phyloP scores from a whole-genome alignment of 2,888 invertebrate genomes.

The Drosophila macrothrix region DNA sequence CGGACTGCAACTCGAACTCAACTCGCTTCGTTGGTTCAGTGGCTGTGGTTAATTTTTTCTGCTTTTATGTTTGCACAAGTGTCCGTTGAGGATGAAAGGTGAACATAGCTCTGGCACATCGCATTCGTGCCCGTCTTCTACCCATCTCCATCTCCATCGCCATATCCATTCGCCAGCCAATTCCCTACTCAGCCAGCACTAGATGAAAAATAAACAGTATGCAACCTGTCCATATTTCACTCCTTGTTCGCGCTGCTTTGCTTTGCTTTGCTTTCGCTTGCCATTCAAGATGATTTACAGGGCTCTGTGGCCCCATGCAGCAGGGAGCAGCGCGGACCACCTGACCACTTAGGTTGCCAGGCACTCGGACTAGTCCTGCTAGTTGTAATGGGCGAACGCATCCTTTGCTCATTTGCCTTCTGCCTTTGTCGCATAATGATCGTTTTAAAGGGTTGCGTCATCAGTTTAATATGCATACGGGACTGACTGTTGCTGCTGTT shows the following conservation, averaged over 20 bases:
- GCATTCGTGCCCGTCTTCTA: slow-evolving; percentile 24
- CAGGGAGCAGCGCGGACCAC: neutral
- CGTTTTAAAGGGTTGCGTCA: slow-evolving; percentile 50
- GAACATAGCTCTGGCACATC: slow-evolving; percentile 56
- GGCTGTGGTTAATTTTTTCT: slow-evolving; percentile 41
- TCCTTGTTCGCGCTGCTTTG: slow-evolving; percentile 10
- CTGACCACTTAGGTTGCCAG: slow-evolving; percentile 27
- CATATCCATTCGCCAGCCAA: slow-evolving; percentile 14
- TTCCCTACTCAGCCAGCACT: slow-evolving; percentile 35
- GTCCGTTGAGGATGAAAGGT: slow-evolving; percentile 79
- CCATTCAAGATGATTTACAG: slow-evolving; percentile 74
- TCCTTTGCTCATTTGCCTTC: slow-evolving; percentile 62
- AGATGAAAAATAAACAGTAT: slow-evolving; percentile 80
- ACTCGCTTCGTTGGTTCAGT: slow-evolving; percentile 11
- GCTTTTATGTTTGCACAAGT: slow-evolving; percentile 72
- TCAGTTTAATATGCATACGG: slow-evolving; percentile 60
- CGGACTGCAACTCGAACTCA: no score
- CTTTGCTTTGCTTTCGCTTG: slow-evolving; percentile 30
- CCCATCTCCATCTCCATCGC: neutral
- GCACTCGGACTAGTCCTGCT: slow-evolving; percentile 1
- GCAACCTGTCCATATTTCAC: slow-evolving; percentile 49
- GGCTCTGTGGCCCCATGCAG: slow-evolving; percentile 35
- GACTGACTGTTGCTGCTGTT: neutral
- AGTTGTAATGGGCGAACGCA: slow-evolving; percentile 26
- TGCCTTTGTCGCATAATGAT: slow-evolving; percentile 75